phyloP scores from a whole-genome alignment of 2,797 vertebrate genomes.

The Chelon auratus region DNA sequence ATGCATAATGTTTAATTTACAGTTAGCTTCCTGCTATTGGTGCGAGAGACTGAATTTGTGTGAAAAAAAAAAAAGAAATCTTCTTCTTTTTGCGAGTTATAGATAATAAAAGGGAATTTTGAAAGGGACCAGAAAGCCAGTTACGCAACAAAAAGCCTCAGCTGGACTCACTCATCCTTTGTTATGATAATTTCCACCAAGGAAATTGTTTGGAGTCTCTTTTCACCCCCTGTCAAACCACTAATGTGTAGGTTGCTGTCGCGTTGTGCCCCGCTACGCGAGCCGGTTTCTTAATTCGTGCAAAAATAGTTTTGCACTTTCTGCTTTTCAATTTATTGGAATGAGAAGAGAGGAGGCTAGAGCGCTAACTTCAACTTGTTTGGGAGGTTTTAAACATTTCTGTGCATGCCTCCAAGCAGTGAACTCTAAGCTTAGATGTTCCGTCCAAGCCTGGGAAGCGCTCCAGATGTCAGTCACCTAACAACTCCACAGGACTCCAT shows the following conservation, averaged over 20 bases:
- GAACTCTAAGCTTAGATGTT: slow-evolving; percentile 1
- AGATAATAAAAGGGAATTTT: background rate
- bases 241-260: background rate
- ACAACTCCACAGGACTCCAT: background rate
- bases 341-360: too few relatives aligned
- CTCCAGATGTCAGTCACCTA: slow-evolving; percentile 25
- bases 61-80: background rate
- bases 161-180: background rate
- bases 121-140: background rate
- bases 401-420: background rate
- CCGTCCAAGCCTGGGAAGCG: slow-evolving; percentile 6
- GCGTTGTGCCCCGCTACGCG: too few relatives aligned
- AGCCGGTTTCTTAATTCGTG: too few relatives aligned
- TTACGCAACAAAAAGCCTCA: background rate
- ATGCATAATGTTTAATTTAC: slow-evolving; percentile 2
- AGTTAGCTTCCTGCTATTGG: background rate
- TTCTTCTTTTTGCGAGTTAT: background rate
- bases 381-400: background rate
- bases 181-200: background rate
- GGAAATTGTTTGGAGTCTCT: background rate
- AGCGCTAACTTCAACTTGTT: background rate
- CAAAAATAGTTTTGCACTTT: background rate
- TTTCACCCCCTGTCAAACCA: background rate
- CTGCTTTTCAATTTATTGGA: slow-evolving; percentile 1
- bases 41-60: background rate